Conservation (phyloP, 2,888 invertebrate species). For the Mactromeris polynyma region DNA sequence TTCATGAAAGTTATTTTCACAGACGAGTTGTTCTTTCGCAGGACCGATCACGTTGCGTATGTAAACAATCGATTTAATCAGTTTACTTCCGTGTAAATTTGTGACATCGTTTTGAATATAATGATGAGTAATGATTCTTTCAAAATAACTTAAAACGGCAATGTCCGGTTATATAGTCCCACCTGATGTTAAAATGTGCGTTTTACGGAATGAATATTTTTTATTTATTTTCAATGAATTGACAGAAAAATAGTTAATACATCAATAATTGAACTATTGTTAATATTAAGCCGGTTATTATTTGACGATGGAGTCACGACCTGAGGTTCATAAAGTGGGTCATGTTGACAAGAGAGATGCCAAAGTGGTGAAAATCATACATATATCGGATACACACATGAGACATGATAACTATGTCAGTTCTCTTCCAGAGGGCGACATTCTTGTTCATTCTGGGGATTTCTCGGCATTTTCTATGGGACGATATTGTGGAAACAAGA, state of each 20-base stretch:
- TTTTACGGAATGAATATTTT: too few species aligned
- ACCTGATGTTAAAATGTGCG: too few species aligned
- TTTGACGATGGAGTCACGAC: background rate
- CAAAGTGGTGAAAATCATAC: conserved; percentile 77
- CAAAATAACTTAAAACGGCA: too few species aligned
- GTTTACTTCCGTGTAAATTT: conserved; percentile 6
- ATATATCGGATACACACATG: conserved; percentile 84
- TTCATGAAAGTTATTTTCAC: background rate
- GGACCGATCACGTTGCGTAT: conserved; percentile 20
- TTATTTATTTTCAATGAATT: too few species aligned
- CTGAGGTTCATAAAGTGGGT: conserved; percentile 62
- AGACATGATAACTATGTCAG: conserved; percentile 71
- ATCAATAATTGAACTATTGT: too few species aligned
- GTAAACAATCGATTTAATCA: conserved; percentile 20
- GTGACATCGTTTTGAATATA: too few species aligned
- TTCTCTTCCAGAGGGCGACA: conserved; percentile 81
- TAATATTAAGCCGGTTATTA: too few species aligned
- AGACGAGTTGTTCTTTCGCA: background rate
- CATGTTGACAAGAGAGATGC: conserved; percentile 39
- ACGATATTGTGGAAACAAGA: conserved; percentile 55
- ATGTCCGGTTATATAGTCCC: too few species aligned
- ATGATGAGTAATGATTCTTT: too few species aligned
- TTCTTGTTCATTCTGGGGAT: conserved; percentile 84
- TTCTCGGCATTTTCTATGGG: conserved; percentile 73
- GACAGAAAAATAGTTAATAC: too few species aligned